A percentile compares a stretch with the other conserved stretches of the same genome.
Evolutionary conservation across 2,888 invertebrate genomes (phyloP).

Genomic region (Thumatha senex): DNA sequence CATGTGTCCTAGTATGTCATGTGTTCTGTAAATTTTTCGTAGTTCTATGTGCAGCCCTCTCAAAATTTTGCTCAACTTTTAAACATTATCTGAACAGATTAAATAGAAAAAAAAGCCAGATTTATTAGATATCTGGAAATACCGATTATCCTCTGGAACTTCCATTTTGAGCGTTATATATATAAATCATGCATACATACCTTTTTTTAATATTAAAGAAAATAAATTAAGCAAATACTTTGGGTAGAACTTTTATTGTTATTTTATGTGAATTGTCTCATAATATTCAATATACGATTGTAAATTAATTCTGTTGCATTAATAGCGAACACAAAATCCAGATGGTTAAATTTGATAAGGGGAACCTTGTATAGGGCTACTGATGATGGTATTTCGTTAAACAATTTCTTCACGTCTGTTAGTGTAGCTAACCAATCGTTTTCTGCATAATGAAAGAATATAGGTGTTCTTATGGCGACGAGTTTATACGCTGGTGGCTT

Average conservation of each 20-base stretch:
- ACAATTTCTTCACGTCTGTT: conserved; percentile 67
- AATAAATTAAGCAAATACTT: no score
- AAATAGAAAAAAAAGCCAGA: no score
- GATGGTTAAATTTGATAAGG: conserved; percentile 76
- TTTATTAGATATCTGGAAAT: no score
- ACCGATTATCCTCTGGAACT: no score
- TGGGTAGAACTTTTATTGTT: neutral
- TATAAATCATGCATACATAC: no score
- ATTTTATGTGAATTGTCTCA: conserved; percentile 60
- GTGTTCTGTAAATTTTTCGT: neutral
- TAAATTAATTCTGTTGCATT: conserved; percentile 84
- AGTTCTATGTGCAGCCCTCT: neutral
- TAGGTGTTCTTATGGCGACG: conserved; percentile 66
- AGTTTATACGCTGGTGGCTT: conserved; percentile 79
- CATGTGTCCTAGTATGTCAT: neutral
- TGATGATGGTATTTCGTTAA: conserved; percentile 62
- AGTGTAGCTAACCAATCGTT: conserved; percentile 79
- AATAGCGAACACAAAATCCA: conserved; percentile 83
- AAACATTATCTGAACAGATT: no score
- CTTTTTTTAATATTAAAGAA: no score
- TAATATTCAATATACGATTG: conserved; percentile 71
- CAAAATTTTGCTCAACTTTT: neutral
- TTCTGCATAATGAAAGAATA: conserved; percentile 78
- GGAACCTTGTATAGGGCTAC: conserved; percentile 77
- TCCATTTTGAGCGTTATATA: no score